A percentile compares a stretch with the other conserved stretches of the same genome.
Conservation (phyloP, 2,113 vertebrate genomes). For the Anoura caudifer region DNA sequence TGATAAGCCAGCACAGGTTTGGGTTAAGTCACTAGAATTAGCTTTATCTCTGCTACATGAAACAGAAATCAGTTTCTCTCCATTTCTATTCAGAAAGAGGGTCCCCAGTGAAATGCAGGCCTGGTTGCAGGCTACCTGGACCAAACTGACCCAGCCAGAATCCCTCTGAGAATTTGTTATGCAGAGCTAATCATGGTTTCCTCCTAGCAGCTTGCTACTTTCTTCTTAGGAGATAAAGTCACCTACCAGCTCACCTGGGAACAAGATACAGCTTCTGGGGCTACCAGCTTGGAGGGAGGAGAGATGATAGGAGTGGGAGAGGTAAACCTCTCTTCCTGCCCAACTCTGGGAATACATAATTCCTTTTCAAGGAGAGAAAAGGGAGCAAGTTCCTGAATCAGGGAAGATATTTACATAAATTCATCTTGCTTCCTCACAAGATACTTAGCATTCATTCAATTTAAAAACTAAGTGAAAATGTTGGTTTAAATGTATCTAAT, state of each 20-base stretch:
- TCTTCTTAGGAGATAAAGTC: not conserved
- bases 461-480: slow-evolving; percentile 34
- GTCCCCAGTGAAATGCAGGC: not conserved
- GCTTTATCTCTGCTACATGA: not conserved
- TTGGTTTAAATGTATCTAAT: slow-evolving; percentile 14
- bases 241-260: not conserved
- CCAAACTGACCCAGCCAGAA: not conserved
- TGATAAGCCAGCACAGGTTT: not conserved
- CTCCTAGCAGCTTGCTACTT: not conserved
- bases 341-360: not conserved
- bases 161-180: not conserved
- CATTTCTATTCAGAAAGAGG: not conserved
- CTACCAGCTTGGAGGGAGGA: not conserved
- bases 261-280: not conserved
- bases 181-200: not conserved
- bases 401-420: not conserved
- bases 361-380: not conserved
- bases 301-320: not conserved
- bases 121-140: not conserved
- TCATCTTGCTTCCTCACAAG: not conserved
- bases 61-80: not conserved
- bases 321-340: not conserved
- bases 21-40: not conserved
- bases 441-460: not conserved
- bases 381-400: not conserved